Percentiles rank a stretch among this genome's conserved stretches.
Evolutionary conservation across 2,113 vertebrate species (phyloP).

Genomic region (Poecile atricapillus): DNA sequence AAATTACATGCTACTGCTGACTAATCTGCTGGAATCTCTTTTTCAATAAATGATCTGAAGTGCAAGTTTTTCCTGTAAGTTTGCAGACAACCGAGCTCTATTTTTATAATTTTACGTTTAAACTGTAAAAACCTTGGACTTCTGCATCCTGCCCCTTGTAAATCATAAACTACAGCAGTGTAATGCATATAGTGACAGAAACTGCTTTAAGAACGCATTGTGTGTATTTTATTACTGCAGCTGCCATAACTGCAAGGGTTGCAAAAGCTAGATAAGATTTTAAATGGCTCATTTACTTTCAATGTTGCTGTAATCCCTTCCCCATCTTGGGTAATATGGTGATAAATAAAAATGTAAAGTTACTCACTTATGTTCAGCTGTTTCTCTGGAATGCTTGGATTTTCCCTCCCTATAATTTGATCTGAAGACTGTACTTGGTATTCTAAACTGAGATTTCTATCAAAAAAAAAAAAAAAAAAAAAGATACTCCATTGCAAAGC

Average conservation of each 20-base stretch:
- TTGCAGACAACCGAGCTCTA: background rate
- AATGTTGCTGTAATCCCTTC: background rate
- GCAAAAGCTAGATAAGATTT: background rate
- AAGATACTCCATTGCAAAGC: background rate
- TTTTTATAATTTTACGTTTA: background rate
- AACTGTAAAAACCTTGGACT: background rate
- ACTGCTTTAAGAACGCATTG: background rate
- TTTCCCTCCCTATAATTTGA: background rate
- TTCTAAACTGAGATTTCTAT: background rate
- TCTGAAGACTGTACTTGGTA: background rate
- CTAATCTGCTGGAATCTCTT: conserved; percentile 51
- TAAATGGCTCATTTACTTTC: background rate
- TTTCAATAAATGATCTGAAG: conserved; percentile 67
- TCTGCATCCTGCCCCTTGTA: background rate
- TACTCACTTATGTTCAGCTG: background rate
- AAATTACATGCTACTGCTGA: conserved; percentile 17
- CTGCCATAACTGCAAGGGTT: background rate
- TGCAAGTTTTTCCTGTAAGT: background rate
- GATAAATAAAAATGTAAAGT: background rate
- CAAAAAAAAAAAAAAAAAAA: background rate
- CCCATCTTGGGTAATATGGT: rapidly evolving
- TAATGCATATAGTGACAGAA: background rate
- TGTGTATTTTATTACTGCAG: background rate
- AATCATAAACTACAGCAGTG: background rate
- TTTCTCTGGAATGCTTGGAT: background rate